phyloP scores from a whole-genome alignment of 2,888 invertebrate species.

The Entomobrya multifasciata region DNA sequence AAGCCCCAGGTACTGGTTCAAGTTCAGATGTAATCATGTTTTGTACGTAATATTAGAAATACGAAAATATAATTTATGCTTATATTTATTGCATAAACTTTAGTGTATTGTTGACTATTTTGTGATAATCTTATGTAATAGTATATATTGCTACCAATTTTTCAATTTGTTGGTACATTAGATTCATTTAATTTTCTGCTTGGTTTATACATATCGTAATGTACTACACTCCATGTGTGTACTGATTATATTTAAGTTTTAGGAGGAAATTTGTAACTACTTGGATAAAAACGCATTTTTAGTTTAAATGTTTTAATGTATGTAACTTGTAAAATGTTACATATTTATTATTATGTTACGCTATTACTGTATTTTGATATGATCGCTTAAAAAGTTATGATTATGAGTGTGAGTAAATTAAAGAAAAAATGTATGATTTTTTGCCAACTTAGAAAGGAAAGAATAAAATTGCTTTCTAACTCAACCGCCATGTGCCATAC shows the following conservation, averaged over 20 bases:
- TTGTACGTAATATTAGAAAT: neutral
- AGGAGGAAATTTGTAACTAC: neutral
- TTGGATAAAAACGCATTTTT: neutral
- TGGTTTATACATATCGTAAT: no score
- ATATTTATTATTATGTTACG: neutral
- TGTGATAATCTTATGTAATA: neutral
- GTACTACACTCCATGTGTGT: neutral
- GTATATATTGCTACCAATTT: neutral
- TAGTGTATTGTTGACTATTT: neutral
- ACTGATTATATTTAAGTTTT: neutral
- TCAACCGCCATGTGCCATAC: conserved; percentile 24
- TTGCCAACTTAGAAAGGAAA: neutral
- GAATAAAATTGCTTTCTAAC: neutral
- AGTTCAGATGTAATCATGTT: no score
- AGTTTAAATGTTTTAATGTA: neutral
- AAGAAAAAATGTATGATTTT: neutral
- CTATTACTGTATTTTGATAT: no score
- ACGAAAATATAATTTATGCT: conserved; percentile 4
- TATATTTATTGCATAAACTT: neutral
- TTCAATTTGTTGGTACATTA: no score
- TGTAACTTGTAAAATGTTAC: neutral
- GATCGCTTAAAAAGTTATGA: no score
- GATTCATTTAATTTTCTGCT: no score
- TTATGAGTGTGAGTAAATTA: neutral
- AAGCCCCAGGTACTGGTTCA: no score